Base-by-base conservation (phyloP, 1,140 invertebrate species). In the Vollenhovia emeryi region DNA sequence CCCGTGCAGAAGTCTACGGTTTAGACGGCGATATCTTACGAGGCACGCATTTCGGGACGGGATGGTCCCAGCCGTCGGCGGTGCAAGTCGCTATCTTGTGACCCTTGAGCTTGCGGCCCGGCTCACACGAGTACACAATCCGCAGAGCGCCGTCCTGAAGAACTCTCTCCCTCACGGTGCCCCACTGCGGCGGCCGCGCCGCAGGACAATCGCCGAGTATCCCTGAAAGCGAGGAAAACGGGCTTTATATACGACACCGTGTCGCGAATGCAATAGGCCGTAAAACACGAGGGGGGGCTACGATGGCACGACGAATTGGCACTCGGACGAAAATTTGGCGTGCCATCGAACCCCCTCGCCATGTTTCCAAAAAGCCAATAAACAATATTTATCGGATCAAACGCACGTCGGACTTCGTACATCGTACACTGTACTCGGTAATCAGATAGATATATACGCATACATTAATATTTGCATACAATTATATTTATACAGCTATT, bases 31-130 rank as follows among this genome's bases (percentile, higher is more conserved):
- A 43, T 74, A 21, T 78, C 93, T 94, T 85, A 94, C 85, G 27
- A 45, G 80, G 88, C 40, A 94, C 83, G 76, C 94, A 94, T 88
- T 90, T 89, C 69, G 94, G 94, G 52, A 91, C 87, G 43, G 92
- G 91, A 73, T 91, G 87, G 76, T 93, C 85, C 93, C 93, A 94
- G 45, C 91, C 92, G 76, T 89, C 69, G 64, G 48, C 82, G 60
- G 86, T 93, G 73, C 94, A 94, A 62, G 92, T 93, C 69, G 92
- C 89, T 78, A 94, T 82, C 88, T 92, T 93, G 90, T 90, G 92
- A 36, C 93, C 94, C 80, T 90, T 93, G 69, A 94, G 88, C 85
- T 87, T 90, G 71, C 90, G 90, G 11, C 91, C 92, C 3, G 88
- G 68, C 78, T 93, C 90, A 82, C 94, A 94, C 59, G 91, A 93